These are phyloP conservation scores for Rhipidura dahli DNA, from an alignment of 2,113 vertebrate genomes.

Conservation along the genomic window DNA sequence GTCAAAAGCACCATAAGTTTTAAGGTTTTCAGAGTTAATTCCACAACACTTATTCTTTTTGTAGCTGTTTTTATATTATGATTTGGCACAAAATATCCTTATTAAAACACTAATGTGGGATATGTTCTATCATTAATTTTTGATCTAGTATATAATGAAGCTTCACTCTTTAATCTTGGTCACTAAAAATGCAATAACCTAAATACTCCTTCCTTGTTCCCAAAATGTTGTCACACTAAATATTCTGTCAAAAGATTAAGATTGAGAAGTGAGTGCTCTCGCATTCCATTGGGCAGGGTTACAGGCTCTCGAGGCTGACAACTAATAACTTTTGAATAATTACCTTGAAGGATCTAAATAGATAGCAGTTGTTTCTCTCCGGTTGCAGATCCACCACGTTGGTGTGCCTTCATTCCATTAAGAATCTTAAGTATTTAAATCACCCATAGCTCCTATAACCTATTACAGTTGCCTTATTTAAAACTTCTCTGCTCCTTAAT, in stretches of 20 bases:
- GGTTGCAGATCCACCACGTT: neutral
- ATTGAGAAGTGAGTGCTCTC: neutral
- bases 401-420: neutral
- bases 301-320: neutral
- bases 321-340: neutral
- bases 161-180: neutral
- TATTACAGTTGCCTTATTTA: neutral
- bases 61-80: neutral
- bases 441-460: neutral
- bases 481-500: neutral
- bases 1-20: neutral
- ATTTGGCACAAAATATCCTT: neutral
- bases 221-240: neutral
- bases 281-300: neutral
- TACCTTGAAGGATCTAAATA: neutral
- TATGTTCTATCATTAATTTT: neutral
- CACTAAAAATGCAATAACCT: neutral
- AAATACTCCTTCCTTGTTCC: neutral
- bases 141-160: neutral
- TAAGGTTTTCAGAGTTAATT: neutral
- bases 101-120: neutral
- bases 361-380: neutral
- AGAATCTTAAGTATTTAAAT: neutral
- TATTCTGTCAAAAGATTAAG: neutral
- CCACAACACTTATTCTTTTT: rapidly evolving